Evolutionary conservation across 2,113 vertebrate species (phyloP), one percentile per base, ranked within the genome.

Genomic region (Cromileptes altivelis): DNA sequence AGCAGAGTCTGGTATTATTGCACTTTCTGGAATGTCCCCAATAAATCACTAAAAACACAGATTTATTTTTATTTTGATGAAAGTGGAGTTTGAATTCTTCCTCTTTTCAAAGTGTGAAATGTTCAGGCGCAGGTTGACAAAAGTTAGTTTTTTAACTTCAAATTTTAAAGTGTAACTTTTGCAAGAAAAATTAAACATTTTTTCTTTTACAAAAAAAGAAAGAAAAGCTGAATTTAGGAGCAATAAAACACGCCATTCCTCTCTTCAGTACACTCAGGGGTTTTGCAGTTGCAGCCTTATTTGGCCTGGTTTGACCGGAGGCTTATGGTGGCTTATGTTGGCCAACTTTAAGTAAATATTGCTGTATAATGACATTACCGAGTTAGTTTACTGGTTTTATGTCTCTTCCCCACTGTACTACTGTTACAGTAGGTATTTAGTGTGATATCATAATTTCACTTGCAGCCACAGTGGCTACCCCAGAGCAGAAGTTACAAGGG

Each of bases 1-100:
- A 76, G 52, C 65, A 57, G 68, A 61, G 23, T 4, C 0, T 52
- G n/a, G 27, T 83, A 80, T 89, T 79, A 77, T 80, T 69, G 49
- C 25, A 81, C 57, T 45, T 63, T 76, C 61, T 82, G 87, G 85
- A 88, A 85, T 91, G 79, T 89, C 25, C 61, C 42, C 53, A 60
- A 67, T 70, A 88, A 82, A 19, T 49, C 23, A 27, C 27, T 58
- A 50, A 62, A 53, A 72, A 64, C 21, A 30, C 21, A 30, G 18
- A 81, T 62, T 58, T 69, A 63, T 60, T 75, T 50, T 77, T 69
- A 75, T 80, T 77, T 45, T 74, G 33, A 63, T 75, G 18, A 62
- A 61, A 85, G 27, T 21, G 37, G 6, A 57, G 37, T 76, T 70
- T 49, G 25, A 78, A 65, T 77, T 70, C 60, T 30, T 40, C 71